Evolutionary conservation across 2,113 vertebrate species (phyloP).

Genomic region (Brevimyrus niger): DNA sequence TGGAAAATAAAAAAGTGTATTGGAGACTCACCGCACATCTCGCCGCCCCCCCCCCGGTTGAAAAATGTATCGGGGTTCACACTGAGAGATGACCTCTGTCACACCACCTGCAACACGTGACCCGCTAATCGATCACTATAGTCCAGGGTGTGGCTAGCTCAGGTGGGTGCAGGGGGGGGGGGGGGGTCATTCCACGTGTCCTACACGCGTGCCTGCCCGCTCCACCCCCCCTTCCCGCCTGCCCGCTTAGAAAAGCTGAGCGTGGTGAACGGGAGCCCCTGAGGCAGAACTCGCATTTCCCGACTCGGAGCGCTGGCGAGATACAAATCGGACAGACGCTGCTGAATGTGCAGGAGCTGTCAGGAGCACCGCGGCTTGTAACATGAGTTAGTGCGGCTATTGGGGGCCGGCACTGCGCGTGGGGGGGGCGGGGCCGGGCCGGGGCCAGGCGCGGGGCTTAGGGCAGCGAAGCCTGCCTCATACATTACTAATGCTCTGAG

Average conservation of each 20-base stretch:
- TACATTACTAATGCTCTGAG: slow-evolving; percentile 55
- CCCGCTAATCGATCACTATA: neutral
- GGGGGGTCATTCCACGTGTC: slow-evolving; percentile 18
- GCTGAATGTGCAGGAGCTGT: slow-evolving; percentile 58
- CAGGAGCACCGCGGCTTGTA: slow-evolving; percentile 44
- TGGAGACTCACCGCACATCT: too few species aligned
- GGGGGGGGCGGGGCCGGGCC: neutral
- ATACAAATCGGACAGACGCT: slow-evolving; percentile 50
- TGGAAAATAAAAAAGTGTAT: neutral
- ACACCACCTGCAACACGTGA: neutral
- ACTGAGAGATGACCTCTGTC: neutral
- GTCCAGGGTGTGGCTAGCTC: neutral
- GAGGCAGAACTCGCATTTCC: slow-evolving; percentile 44
- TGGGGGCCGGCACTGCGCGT: slow-evolving; percentile 16
- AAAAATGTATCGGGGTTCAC: neutral
- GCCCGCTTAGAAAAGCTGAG: slow-evolving; percentile 35
- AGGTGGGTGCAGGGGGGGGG: neutral
- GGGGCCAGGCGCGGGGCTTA: slow-evolving; percentile 34
- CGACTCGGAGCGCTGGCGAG: slow-evolving; percentile 28
- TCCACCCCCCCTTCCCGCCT: slow-evolving; percentile 24
- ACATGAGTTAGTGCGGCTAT: slow-evolving; percentile 52
- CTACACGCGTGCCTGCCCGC: neutral
- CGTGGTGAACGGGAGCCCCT: slow-evolving; percentile 37
- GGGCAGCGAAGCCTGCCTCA: slow-evolving; percentile 46
- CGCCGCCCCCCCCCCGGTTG: too few species aligned